A percentile compares a stretch with the other conserved stretches of the same genome.
These are phyloP conservation scores for Melipona bicolor DNA, from an alignment of 2,888 invertebrate species.

Conservation along the genomic window DNA sequence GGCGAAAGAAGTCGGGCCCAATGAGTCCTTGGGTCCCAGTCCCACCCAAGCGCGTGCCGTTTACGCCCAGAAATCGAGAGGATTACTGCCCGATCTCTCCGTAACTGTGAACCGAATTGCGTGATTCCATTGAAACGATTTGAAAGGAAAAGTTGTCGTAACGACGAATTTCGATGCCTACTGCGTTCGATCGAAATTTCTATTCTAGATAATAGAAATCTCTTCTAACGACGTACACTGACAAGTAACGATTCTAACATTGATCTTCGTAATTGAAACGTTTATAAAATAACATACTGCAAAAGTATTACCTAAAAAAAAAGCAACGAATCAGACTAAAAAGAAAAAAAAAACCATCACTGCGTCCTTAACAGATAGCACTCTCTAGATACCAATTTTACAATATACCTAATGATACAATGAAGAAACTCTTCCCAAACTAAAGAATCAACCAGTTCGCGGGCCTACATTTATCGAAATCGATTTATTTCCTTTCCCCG, in stretches of 20 bases:
- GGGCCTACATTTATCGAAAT: not conserved
- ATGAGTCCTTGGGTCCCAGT: conserved; percentile 65
- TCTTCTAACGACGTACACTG: not conserved
- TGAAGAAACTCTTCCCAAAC: not conserved
- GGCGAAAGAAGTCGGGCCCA: conserved; percentile 53
- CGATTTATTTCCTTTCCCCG: not conserved
- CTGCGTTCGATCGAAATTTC: not conserved
- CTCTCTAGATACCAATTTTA: not conserved
- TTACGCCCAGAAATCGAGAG: conserved; percentile 78
- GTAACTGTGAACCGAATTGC: not conserved
- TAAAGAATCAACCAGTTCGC: not conserved
- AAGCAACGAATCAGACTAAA: too few relatives aligned
- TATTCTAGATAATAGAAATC: not conserved
- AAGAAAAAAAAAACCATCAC: too few relatives aligned
- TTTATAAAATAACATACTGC: too few relatives aligned
- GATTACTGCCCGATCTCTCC: conserved; percentile 50
- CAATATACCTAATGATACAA: not conserved
- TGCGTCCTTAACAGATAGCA: too few relatives aligned
- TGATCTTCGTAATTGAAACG: too few relatives aligned
- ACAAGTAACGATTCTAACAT: not conserved
- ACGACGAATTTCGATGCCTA: not conserved
- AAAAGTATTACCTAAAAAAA: too few relatives aligned
- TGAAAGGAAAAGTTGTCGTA: not conserved
- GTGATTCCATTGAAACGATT: not conserved
- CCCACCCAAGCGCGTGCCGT: conserved; percentile 83